phyloP scores from a whole-genome alignment of 2,888 invertebrate species.

The Bursaphelenchus okinawaensis region DNA sequence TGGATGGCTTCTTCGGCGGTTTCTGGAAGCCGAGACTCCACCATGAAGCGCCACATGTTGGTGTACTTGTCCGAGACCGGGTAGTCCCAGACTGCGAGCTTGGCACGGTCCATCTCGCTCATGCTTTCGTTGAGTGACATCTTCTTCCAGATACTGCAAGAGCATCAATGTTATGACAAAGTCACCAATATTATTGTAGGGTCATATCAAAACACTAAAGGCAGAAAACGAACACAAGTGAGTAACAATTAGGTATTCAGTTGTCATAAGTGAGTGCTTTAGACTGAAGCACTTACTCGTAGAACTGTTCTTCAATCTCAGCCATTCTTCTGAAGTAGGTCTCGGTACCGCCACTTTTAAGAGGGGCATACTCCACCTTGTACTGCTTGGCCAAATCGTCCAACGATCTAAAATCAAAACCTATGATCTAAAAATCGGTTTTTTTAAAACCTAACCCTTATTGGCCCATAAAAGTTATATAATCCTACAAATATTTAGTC shows the following conservation, averaged over 20 bases:
- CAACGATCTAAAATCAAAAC: constrained; percentile 63
- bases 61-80: constrained; percentile 96
- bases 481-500: too few relatives aligned
- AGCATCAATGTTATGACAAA: not conserved
- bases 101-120: constrained; percentile 79
- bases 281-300: constrained; percentile 70
- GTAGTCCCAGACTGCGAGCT: constrained; percentile 96
- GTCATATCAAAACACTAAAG: constrained; percentile 5
- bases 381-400: constrained; percentile 92
- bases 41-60: constrained; percentile 97
- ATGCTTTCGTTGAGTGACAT: constrained; percentile 91
- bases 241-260: too few relatives aligned
- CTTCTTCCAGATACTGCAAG: constrained; percentile 85
- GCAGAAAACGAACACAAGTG: too few relatives aligned
- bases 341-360: constrained; percentile 80
- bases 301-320: constrained; percentile 85
- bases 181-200: not conserved
- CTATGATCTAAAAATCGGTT: not conserved
- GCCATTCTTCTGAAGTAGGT: constrained; percentile 93
- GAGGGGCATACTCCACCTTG: constrained; percentile 88
- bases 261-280: not conserved
- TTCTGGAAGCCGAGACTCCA: constrained; percentile 74
- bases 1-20: constrained; percentile 74
- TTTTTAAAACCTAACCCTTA: not conserved
- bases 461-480: not conserved